Evolutionary conservation across 2,888 invertebrate genomes (phyloP).

Genomic region (Chrysina gloriosa): DNA sequence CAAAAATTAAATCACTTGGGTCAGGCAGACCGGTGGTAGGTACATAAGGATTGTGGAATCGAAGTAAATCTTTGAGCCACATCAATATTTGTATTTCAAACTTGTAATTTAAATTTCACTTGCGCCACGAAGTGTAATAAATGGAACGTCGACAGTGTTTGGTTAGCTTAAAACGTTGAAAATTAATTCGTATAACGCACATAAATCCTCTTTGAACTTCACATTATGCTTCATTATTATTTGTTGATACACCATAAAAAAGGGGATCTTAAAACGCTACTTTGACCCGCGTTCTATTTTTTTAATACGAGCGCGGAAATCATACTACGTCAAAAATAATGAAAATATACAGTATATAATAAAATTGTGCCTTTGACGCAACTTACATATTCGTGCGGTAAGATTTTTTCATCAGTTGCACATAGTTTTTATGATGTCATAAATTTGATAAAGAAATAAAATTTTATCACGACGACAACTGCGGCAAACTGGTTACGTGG

Average conservation of each 20-base stretch:
- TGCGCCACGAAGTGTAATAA: neutral
- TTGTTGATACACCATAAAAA: conserved; percentile 27
- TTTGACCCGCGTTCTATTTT: neutral
- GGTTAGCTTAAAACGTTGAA: conserved; percentile 18
- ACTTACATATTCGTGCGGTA: conserved; percentile 7
- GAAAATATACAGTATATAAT: conserved; percentile 29
- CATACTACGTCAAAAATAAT: conserved; percentile 26
- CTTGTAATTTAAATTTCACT: neutral
- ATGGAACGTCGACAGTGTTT: conserved; percentile 12
- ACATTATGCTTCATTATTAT: conserved; percentile 28
- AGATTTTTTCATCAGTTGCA: conserved; percentile 26
- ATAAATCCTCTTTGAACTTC: conserved; percentile 22
- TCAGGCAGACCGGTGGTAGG: too few relatives aligned
- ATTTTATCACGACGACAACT: conserved; percentile 27
- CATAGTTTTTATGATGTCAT: conserved; percentile 18
- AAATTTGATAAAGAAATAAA: conserved; percentile 32
- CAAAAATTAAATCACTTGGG: too few relatives aligned
- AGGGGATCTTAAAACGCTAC: conserved; percentile 19
- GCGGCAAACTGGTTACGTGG: conserved; percentile 4
- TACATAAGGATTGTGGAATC: too few relatives aligned
- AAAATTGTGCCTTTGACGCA: conserved; percentile 24
- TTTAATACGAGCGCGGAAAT: neutral
- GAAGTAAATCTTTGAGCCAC: neutral
- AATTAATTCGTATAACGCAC: conserved; percentile 12
- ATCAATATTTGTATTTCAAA: neutral